A percentile compares a stretch with the other conserved stretches of the same genome.
Evolutionary conservation across 1,140 invertebrate species (phyloP).

Genomic region (Solen grandis): DNA sequence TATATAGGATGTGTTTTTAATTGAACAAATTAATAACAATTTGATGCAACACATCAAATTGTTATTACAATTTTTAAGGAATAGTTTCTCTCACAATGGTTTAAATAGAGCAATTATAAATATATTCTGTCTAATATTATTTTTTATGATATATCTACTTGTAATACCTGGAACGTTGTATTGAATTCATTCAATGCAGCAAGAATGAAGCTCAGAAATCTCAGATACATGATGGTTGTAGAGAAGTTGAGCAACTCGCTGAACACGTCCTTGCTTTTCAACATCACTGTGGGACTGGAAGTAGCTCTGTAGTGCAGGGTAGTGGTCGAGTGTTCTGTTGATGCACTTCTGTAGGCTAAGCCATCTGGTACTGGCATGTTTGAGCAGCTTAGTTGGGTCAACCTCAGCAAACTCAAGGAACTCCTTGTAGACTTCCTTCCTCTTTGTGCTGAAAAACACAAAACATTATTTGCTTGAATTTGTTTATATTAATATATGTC

Average conservation of each 20-base stretch:
- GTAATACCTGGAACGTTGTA: conserved; percentile 42
- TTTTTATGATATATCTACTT: no score
- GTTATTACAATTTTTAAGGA: no score
- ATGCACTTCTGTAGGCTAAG: conserved; percentile 48
- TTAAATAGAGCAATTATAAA: no score
- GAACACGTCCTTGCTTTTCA: conserved; percentile 46
- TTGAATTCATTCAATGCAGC: conserved; percentile 39
- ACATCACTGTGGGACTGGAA: conserved; percentile 52
- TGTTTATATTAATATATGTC: no score
- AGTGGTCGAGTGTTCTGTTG: conserved; percentile 41
- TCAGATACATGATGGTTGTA: neutral
- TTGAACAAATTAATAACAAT: no score
- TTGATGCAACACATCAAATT: no score
- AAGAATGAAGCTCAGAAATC: conserved; percentile 37
- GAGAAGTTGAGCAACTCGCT: neutral
- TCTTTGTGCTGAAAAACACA: no score
- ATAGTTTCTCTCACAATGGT: no score
- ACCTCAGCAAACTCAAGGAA: conserved; percentile 52
- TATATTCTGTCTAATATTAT: no score
- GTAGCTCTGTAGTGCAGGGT: conserved; percentile 45
- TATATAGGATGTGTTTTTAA: no score
- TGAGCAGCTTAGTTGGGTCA: conserved; percentile 36
- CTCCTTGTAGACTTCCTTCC: no score
- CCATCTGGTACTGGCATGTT: conserved; percentile 55
- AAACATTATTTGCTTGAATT: no score